These are phyloP conservation scores for Trachelus troglodyta DNA, from an alignment of 2,888 invertebrate species.

Conservation along the genomic window DNA sequence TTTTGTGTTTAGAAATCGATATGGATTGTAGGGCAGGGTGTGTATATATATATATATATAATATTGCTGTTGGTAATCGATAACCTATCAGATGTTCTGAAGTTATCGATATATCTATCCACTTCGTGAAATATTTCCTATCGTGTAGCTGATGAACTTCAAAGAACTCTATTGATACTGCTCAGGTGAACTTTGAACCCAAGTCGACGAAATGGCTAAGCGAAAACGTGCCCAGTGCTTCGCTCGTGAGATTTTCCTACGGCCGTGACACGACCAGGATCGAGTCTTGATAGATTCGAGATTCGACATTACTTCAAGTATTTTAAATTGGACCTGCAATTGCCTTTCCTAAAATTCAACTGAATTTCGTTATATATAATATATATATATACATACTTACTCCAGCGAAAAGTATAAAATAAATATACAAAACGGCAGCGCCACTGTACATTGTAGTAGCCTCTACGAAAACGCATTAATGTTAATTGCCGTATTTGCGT, in stretches of 20 bases:
- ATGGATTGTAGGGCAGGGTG: too few species aligned
- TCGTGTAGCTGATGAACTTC: neutral
- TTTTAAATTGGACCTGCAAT: neutral
- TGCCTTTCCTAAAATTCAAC: neutral
- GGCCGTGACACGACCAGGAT: neutral
- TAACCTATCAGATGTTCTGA: too few species aligned
- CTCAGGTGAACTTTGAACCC: neutral
- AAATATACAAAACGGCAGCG: neutral
- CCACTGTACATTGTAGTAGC: neutral
- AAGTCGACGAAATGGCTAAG: conserved; percentile 20
- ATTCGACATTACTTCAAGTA: neutral
- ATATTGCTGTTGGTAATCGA: too few species aligned
- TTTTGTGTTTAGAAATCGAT: too few species aligned
- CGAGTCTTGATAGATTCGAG: neutral
- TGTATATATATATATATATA: too few species aligned
- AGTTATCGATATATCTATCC: neutral
- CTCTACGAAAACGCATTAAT: neutral
- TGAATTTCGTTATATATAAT: neutral
- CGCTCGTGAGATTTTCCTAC: conserved; percentile 27
- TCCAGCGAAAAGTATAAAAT: neutral
- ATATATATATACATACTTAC: too few species aligned
- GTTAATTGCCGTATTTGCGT: neutral
- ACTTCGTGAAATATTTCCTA: neutral
- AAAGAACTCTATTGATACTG: neutral
- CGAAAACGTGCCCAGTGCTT: conserved; percentile 28